Evolutionary conservation across 2,888 invertebrate species (phyloP), one percentile per base, ranked within the genome.

Genomic region (Trichopoda pennipes): DNA sequence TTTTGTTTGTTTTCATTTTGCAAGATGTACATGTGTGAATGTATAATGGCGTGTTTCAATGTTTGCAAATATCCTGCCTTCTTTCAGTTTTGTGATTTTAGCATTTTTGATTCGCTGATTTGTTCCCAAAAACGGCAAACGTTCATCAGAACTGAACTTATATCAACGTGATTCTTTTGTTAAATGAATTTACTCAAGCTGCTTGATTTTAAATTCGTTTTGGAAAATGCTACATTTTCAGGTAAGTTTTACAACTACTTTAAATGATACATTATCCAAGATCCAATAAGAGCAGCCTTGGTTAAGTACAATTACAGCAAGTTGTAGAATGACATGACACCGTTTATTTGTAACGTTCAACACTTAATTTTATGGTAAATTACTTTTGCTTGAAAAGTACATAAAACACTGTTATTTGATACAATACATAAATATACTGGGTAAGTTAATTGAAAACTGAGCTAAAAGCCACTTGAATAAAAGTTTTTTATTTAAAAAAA

Each of bases 91-190:
- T 51, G 38, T 66, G 58, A 51, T 66, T 58, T 60, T 28, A 58
- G 58, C 28, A 66, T 66, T 66, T 75, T 75, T 60, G 66, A 68
- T 49, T 68, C 58, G 66, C 75, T 60, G 75, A 75, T 51, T 68
- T 74, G 28, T 3, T 38, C 12, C 44, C 19, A 3, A 32, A 49
- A 72, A 75, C 56, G 49, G 42, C 70, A 79, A 81, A 83, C 84
- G 82, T 85, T 85, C 83, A 80, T 82, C 81, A 8, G 44, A 60
- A 69, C 28, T 38, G 61, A 70, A 28, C 47, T 63, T 77, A 47
- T 35, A 23, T 74, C 78, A 76, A 85, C 85, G 85, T 85, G 85
- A 84, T 85, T 84, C 76, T 85, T 81, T 85, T 85, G 84, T 80
- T 70, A 83, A 85, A 84, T 80, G 78, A 85, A 85, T 84, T 85